Base-by-base conservation (phyloP, 2,888 invertebrate genomes). In the Thelaira solivaga region DNA sequence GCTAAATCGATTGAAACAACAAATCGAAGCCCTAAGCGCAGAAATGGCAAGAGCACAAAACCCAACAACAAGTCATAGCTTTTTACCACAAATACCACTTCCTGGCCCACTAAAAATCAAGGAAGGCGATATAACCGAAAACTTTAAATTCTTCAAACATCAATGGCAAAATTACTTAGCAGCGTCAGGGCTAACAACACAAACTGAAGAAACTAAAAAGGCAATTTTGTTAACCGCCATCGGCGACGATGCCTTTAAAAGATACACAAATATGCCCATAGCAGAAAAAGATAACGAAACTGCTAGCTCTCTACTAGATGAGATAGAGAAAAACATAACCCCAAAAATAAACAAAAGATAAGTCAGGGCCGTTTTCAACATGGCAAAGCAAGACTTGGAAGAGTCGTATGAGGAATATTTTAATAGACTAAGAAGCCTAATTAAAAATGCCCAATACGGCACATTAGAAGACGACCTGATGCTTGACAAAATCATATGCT, bases 401-500 rank as follows among this genome's bases (percentile, higher is more conserved):
- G 47, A 47, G 13, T 10, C 47, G 13, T 45, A 62, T 11, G 61
- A 62, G 3, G 61, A 62, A 10, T 62, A 45, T 24, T 62, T 47
- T 6, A 62, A 45, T 5, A 34, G 61, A 10, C 10, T 62, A 2
- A 29, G 43, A 61, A 5, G 61, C 1, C 16, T 45, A 2, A 45
- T 43, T 16, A 61, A 29, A 31, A 43, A 43, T 29, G 43, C 43
- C 10, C 24, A 57, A 11, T 57, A 39, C 7, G 41, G 41, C 10
- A 10, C 10, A 43, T 18, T 29, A 4, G 16, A 41, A 43, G 18
- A 59, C 5, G 43, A 45, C 10, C 13, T 62, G 10, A 24, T 34
- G 26, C 45, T 47, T n/a, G 47, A 45, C 7, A 67, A 55, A 6
- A 67, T 67, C 2, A 67, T 67, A 16, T 67, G 67, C 22, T 67